Evolutionary conservation across 2,888 invertebrate genomes (phyloP).

Genomic region (Chrysomela aeneicollis): DNA sequence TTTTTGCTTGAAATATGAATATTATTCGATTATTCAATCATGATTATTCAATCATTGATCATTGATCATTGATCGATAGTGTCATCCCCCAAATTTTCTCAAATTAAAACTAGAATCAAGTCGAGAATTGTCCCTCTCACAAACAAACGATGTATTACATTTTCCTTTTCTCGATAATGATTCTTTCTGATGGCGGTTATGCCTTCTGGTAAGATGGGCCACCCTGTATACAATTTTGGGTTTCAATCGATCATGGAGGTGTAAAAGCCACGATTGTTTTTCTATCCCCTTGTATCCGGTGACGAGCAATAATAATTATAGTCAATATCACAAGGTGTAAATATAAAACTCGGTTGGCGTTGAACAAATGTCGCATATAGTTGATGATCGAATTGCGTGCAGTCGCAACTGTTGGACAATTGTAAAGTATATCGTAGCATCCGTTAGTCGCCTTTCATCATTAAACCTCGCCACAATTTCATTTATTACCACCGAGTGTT

Average conservation of each 20-base stretch:
- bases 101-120: no score
- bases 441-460: constrained; percentile 50
- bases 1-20: no score
- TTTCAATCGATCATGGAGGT: background rate
- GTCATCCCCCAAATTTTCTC: no score
- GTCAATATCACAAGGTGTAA: constrained; percentile 47
- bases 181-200: no score
- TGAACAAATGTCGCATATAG: constrained; percentile 50
- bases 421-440: constrained; percentile 48
- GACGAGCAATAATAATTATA: constrained; percentile 32
- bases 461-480: constrained; percentile 46
- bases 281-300: constrained; percentile 17
- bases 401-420: constrained; percentile 47
- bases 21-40: no score
- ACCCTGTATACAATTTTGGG: background rate
- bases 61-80: no score
- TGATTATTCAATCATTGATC: no score
- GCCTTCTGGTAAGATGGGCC: no score
- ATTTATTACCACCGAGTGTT: constrained; percentile 24
- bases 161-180: no score
- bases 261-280: constrained; percentile 12
- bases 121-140: no score
- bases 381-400: constrained; percentile 54
- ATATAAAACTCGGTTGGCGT: constrained; percentile 46
- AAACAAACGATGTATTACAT: no score